Evolutionary conservation across 2,888 invertebrate species (phyloP).

Genomic region (Loripinus fragilis): DNA sequence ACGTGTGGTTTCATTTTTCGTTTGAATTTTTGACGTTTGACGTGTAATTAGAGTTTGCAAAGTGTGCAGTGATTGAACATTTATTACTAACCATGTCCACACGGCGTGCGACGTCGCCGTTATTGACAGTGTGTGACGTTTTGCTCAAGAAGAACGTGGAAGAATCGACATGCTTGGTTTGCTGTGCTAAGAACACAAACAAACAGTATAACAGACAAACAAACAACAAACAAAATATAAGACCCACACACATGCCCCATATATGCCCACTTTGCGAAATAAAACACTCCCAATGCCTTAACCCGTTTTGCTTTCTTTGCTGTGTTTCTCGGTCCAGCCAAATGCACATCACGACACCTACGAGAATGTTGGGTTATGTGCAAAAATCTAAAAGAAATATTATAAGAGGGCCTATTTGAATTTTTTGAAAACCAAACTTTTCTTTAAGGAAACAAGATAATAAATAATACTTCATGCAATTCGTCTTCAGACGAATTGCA

Average conservation of each 20-base stretch:
- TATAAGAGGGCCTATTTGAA: no score
- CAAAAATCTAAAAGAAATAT: no score
- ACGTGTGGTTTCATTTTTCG: slow-evolving; percentile 35
- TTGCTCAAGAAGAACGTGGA: no score
- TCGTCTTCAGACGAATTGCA: no score
- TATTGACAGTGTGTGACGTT: no score
- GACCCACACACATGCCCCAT: not conserved
- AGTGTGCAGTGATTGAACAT: slow-evolving; percentile 4
- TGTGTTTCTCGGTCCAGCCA: not conserved
- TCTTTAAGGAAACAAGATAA: no score
- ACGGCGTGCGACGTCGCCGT: no score
- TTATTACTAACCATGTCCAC: not conserved
- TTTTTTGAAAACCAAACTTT: no score
- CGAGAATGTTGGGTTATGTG: no score
- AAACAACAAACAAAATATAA: not conserved
- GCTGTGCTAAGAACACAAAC: not conserved
- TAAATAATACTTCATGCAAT: no score
- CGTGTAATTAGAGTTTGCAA: slow-evolving; percentile 7
- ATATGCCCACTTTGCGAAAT: not conserved
- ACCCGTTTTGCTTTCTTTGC: not conserved
- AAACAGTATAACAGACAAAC: no score
- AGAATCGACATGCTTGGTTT: not conserved
- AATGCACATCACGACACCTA: no score
- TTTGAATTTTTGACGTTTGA: slow-evolving; percentile 30
- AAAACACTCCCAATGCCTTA: not conserved